Conservation (phyloP, 2,797 vertebrate species). For the Parambassis ranga region DNA sequence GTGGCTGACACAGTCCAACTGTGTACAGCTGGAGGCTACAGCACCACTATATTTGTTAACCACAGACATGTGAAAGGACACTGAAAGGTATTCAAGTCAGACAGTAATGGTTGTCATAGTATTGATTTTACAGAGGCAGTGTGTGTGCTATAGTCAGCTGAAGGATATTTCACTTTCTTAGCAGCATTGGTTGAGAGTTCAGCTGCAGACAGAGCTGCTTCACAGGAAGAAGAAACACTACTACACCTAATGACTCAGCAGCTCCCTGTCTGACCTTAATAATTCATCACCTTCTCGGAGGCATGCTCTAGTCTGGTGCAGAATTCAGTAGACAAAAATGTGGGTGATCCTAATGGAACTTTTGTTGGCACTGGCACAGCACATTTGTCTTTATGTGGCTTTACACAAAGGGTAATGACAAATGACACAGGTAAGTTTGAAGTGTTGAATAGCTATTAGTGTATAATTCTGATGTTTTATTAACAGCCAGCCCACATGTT, state of each 20-base stretch:
- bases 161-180: not conserved
- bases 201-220: not conserved
- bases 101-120: not conserved
- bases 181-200: not conserved
- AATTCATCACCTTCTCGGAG: slow-evolving; percentile 29
- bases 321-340: not conserved
- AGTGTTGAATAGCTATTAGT: not conserved
- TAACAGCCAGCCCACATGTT: not conserved
- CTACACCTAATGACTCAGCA: slow-evolving; percentile 46
- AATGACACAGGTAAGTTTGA: too few species aligned
- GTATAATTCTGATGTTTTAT: not conserved
- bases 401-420: not conserved
- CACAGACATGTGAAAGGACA: not conserved
- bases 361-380: not conserved
- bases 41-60: slow-evolving; percentile 18
- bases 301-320: not conserved
- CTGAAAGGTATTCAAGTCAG: not conserved
- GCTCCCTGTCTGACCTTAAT: slow-evolving; percentile 25
- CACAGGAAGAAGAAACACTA: not conserved
- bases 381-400: not conserved
- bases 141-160: slow-evolving; percentile 1
- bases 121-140: slow-evolving; percentile 6
- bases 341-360: not conserved
- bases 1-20: slow-evolving; percentile 33
- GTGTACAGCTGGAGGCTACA: slow-evolving; percentile 22